Evolutionary conservation across 2,113 vertebrate species (phyloP).

Genomic region (Scomber colias): DNA sequence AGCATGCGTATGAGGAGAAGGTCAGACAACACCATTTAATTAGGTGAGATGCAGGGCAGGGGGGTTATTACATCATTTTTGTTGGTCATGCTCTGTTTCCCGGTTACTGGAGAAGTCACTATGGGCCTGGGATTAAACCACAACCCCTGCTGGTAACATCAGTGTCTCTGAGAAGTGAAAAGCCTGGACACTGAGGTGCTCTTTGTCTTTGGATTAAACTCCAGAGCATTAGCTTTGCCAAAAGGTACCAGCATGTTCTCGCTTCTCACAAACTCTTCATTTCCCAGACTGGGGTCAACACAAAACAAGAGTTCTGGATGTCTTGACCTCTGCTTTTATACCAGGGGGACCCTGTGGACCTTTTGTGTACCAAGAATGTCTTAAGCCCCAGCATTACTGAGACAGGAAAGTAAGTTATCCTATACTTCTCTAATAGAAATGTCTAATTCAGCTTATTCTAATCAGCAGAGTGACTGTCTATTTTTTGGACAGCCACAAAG

Average conservation of each 20-base stretch:
- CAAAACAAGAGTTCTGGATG: constrained; percentile 51
- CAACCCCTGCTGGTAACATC: constrained; percentile 69
- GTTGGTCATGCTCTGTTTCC: constrained; percentile 58
- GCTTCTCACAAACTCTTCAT: constrained; percentile 64
- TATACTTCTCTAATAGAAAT: constrained; percentile 33
- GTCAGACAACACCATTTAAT: constrained; percentile 41
- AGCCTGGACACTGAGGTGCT: constrained; percentile 69
- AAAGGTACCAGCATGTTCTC: constrained; percentile 72
- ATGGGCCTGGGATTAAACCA: constrained; percentile 76
- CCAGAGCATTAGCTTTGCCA: constrained; percentile 60
- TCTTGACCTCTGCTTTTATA: constrained; percentile 59
- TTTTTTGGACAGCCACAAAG: constrained; percentile 22
- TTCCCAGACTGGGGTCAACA: constrained; percentile 65
- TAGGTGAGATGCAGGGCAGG: constrained; percentile 29
- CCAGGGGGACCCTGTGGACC: constrained; percentile 40
- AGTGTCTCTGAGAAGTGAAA: constrained; percentile 71
- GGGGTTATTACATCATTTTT: constrained; percentile 62
- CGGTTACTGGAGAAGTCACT: constrained; percentile 72
- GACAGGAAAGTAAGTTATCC: constrained; percentile 40
- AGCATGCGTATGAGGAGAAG: not conserved
- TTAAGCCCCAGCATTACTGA: constrained; percentile 22
- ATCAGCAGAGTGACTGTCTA: constrained; percentile 7
- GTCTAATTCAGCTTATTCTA: constrained; percentile 11
- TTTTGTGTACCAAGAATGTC: constrained; percentile 59
- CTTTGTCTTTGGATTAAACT: constrained; percentile 81